Evolutionary conservation across 2,113 vertebrate species (phyloP).

Genomic region (Garra rufa): DNA sequence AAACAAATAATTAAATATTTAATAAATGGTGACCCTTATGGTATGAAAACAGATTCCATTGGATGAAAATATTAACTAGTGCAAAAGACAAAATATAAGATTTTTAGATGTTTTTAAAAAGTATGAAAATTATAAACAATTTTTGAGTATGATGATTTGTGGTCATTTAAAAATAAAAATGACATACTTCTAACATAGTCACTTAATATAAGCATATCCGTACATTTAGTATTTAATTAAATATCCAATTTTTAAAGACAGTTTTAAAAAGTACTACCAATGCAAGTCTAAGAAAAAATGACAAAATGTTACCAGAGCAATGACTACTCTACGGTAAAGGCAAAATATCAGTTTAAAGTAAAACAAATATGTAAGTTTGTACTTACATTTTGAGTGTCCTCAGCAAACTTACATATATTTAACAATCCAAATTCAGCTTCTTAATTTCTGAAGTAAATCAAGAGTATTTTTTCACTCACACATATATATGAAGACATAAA

Average conservation of each 20-base stretch:
- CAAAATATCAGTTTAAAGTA: neutral
- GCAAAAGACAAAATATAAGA: neutral
- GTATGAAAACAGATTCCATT: neutral
- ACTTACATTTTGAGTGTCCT: conserved; percentile 67
- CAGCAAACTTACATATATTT: conserved; percentile 38
- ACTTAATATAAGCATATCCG: no score
- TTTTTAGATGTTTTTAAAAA: neutral
- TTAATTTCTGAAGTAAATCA: neutral
- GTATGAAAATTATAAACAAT: no score
- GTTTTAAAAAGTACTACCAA: neutral
- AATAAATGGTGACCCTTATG: neutral
- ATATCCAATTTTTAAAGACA: no score
- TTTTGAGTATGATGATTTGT: neutral
- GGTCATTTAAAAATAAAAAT: no score
- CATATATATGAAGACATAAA: neutral
- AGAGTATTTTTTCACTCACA: neutral
- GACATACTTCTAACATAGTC: no score
- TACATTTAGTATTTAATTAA: no score
- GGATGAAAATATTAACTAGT: neutral
- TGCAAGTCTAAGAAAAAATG: neutral
- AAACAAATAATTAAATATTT: neutral
- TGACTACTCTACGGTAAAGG: no score
- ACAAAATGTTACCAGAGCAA: neutral
- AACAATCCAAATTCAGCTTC: conserved; percentile 55
- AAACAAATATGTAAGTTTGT: neutral